phyloP scores from a whole-genome alignment of 1,140 invertebrate species.

The Drosophila oshimai region DNA sequence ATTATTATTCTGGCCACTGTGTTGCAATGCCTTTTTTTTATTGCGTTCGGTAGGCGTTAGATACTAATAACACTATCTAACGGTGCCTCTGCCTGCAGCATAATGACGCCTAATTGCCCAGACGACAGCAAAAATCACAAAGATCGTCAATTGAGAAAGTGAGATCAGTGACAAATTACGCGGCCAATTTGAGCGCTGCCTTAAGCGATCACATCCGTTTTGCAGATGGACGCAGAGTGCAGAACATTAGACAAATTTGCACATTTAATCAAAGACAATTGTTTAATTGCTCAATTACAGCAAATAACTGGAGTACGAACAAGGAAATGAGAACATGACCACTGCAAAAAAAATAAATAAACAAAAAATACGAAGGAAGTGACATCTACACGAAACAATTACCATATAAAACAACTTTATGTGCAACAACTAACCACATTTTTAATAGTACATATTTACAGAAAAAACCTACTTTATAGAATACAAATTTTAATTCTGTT shows the following conservation, averaged over 20 bases:
- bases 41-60: neutral
- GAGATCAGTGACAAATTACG: conserved; percentile 62
- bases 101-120: conserved; percentile 45
- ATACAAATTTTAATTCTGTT: no score
- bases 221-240: conserved; percentile 2
- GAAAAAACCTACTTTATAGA: no score
- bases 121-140: conserved; percentile 22
- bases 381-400: neutral
- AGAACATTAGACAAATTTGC: conserved; percentile 75
- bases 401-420: no score
- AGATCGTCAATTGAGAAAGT: conserved; percentile 32
- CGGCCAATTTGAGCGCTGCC: conserved; percentile 41
- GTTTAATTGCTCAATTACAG: conserved; percentile 59
- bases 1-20: conserved; percentile 18
- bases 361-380: neutral
- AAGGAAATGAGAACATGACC: neutral
- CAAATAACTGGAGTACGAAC: conserved; percentile 39
- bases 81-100: conserved; percentile 1
- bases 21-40: conserved; percentile 31
- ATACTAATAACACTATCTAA: conserved; percentile 10
- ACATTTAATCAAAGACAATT: conserved; percentile 76
- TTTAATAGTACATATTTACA: no score
- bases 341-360: neutral
- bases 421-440: no score
- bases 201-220: conserved; percentile 65